Evolutionary conservation across 2,797 vertebrate genomes (phyloP).

Genomic region (Poeciliopsis turneri): DNA sequence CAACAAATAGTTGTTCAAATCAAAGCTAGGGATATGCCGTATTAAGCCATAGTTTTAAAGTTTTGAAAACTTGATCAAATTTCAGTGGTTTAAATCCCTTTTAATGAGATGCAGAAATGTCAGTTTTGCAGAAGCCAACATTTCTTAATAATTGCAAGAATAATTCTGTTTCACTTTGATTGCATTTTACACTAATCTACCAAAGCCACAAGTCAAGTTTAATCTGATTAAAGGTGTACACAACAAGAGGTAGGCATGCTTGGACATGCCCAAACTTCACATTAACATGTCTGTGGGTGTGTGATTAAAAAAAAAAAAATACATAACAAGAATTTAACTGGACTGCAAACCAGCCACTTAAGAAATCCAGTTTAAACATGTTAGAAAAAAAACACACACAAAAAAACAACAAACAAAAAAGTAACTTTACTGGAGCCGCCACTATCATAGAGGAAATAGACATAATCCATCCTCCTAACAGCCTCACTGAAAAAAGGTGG

Average conservation of each 20-base stretch:
- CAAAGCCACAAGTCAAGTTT: not conserved
- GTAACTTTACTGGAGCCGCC: not conserved
- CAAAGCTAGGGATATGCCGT: not conserved
- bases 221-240: constrained; percentile 1
- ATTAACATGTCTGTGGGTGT: not conserved
- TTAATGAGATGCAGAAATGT: not conserved
- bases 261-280: not conserved
- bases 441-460: not conserved
- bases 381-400: not conserved
- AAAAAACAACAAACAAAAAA: not conserved
- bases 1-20: constrained; percentile 24
- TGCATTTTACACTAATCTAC: not conserved
- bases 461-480: not conserved
- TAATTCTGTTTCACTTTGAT: not conserved
- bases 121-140: not conserved
- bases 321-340: not conserved
- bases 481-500: not conserved
- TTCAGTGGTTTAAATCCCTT: not conserved
- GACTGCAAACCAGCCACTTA: not conserved
- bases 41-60: not conserved
- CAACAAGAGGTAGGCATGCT: not conserved
- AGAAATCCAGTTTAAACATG: not conserved
- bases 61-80: not conserved
- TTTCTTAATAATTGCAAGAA: not conserved
- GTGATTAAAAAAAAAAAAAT: not conserved